Conservation (phyloP, 2,113 vertebrate species). For the Sinocyclocheilus anshuiensis region DNA sequence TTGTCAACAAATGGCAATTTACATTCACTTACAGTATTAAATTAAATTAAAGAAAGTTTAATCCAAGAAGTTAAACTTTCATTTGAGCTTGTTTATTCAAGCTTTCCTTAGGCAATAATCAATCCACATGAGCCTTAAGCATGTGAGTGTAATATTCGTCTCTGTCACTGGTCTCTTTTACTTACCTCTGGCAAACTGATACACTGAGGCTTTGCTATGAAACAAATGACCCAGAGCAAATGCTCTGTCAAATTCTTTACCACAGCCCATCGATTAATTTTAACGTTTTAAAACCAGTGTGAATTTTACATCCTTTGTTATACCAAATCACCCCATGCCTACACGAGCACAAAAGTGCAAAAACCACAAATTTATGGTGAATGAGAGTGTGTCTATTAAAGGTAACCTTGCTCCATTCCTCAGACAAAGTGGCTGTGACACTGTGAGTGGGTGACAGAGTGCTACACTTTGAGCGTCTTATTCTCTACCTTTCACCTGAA, state of each 20-base stretch:
- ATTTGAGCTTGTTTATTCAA: not conserved
- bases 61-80: not conserved
- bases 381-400: not conserved
- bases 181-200: conserved; percentile 26
- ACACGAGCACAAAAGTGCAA: not conserved
- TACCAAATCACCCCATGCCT: not conserved
- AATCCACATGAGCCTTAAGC: conserved; percentile 21
- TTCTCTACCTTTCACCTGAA: not conserved
- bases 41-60: not conserved
- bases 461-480: not conserved
- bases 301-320: conserved; percentile 27
- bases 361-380: conserved; percentile 12
- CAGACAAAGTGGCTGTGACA: not conserved
- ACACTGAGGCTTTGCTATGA: conserved; percentile 21
- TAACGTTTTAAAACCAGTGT: conserved; percentile 25
- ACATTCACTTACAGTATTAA: not conserved
- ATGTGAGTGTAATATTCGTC: conserved; percentile 19
- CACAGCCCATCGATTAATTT: conserved; percentile 11
- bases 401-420: conserved; percentile 6
- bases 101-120: not conserved
- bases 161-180: conserved; percentile 4
- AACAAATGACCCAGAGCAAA: conserved; percentile 26
- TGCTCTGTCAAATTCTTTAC: conserved; percentile 23
- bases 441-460: not conserved
- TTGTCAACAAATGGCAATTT: not conserved